phyloP scores from a whole-genome alignment of 2,888 invertebrate species.

The Noctua janthina region DNA sequence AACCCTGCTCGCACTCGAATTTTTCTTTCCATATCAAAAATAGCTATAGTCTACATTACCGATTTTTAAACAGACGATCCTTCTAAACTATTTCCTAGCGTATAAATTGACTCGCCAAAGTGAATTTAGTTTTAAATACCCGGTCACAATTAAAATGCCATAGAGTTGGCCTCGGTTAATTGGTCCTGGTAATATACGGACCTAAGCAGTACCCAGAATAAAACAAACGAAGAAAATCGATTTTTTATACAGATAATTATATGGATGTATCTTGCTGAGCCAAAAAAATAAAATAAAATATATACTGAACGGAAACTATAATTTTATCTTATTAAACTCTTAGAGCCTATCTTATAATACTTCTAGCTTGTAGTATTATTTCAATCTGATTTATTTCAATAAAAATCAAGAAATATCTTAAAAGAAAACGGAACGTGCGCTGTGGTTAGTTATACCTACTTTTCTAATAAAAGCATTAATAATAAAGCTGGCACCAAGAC shows the following conservation, averaged over 20 bases:
- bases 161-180: not conserved
- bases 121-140: not conserved
- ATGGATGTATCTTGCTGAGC: not conserved
- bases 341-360: not conserved
- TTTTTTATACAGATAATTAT: not conserved
- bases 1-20: too few relatives aligned
- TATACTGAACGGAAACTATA: not conserved
- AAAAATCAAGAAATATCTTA: not conserved
- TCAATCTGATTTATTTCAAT: not conserved
- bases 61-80: not conserved
- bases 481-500: conserved; percentile 56
- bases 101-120: not conserved
- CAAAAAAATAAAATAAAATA: not conserved
- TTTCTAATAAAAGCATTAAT: conserved; percentile 39
- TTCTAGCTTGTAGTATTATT: not conserved
- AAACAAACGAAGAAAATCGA: not conserved
- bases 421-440: not conserved
- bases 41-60: not conserved
- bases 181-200: not conserved
- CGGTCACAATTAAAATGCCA: not conserved
- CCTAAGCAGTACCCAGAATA: not conserved
- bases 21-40: too few relatives aligned
- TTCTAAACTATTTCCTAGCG: not conserved
- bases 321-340: not conserved
- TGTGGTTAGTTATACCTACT: not conserved